These are phyloP conservation scores for Trileptium ribeirensis DNA, from an alignment of 2,888 invertebrate genomes.

Conservation along the genomic window DNA sequence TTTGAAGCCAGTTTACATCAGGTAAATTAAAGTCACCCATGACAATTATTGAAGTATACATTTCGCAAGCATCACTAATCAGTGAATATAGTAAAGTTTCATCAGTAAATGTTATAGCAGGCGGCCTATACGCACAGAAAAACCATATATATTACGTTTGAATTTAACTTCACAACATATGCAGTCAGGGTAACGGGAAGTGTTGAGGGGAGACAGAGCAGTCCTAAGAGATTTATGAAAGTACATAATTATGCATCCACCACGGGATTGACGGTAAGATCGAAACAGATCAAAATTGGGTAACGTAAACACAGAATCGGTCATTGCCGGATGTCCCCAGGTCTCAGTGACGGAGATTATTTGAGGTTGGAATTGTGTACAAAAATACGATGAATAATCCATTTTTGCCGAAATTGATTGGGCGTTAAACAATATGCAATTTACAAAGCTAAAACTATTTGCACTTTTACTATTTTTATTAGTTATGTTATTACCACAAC, in stretches of 20 bases:
- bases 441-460: too few species aligned
- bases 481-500: not conserved
- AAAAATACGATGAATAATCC: not conserved
- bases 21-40: not conserved
- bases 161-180: not conserved
- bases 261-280: not conserved
- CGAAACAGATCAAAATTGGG: not conserved
- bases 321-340: not conserved
- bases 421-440: not conserved
- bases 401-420: not conserved
- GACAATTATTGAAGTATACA: not conserved
- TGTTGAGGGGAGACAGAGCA: not conserved
- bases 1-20: not conserved
- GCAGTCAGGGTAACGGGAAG: not conserved
- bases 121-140: not conserved
- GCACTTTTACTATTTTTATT: too few species aligned
- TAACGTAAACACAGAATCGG: not conserved
- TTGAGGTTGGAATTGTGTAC: not conserved
- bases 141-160: not conserved
- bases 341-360: not conserved
- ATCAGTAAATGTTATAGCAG: not conserved
- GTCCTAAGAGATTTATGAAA: not conserved
- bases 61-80: not conserved
- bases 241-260: not conserved
- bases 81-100: not conserved